Evolutionary conservation across 1,140 invertebrate genomes (phyloP).

Genomic region (Harlomillsia oculata): DNA sequence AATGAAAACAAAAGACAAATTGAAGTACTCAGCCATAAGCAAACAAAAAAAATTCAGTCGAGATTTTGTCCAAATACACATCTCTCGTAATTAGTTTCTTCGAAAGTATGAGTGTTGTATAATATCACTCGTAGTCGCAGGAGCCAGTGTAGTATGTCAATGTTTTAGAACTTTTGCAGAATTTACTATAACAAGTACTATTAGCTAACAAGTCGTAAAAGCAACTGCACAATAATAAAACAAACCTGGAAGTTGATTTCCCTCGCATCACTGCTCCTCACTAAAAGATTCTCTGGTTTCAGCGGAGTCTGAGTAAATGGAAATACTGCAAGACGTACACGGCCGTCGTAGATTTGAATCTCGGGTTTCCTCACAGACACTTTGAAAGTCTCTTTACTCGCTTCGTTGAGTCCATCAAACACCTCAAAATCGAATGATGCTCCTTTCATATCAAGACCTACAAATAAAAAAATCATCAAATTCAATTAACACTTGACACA

Average conservation of each 20-base stretch:
- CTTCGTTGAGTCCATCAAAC: slow-evolving; percentile 34
- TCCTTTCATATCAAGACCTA: slow-evolving; percentile 28
- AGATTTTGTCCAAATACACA: no score
- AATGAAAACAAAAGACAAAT: no score
- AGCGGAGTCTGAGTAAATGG: slow-evolving; percentile 31
- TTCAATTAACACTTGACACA: not conserved
- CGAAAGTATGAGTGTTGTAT: no score
- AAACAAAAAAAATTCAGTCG: no score
- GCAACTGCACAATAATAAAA: no score
- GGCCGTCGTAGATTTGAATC: slow-evolving; percentile 24
- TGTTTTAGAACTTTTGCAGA: no score
- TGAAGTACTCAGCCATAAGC: no score
- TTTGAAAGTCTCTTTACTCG: slow-evolving; percentile 31
- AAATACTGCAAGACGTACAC: slow-evolving; percentile 30
- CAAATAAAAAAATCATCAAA: not conserved
- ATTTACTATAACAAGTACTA: no score
- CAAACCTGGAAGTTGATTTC: slow-evolving; percentile 33
- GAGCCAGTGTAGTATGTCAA: no score
- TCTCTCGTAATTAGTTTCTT: no score
- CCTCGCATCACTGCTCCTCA: slow-evolving; percentile 28
- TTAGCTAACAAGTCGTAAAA: no score
- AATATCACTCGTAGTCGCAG: no score
- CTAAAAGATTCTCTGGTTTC: slow-evolving; percentile 31
- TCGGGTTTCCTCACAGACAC: slow-evolving; percentile 30
- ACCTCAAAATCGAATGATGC: slow-evolving; percentile 35